Conservation (phyloP, 2,888 invertebrate genomes). For the Eutolmus rufibarbis region DNA sequence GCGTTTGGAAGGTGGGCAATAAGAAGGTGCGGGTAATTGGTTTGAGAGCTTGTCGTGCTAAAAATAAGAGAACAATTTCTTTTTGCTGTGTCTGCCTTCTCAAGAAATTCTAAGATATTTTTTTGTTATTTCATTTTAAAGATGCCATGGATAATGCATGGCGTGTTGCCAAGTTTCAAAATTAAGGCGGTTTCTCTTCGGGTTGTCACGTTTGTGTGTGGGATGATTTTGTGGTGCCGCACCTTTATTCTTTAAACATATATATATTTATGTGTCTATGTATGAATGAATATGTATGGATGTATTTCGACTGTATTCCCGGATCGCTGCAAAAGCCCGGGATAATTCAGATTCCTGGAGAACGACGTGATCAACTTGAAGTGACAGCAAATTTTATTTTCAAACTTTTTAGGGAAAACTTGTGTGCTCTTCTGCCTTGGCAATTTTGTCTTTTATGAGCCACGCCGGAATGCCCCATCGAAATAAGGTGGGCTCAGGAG, state of each 20-base stretch:
- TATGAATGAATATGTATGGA: background rate
- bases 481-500: background rate
- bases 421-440: background rate
- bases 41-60: too few species aligned
- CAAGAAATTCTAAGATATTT: background rate
- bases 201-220: background rate
- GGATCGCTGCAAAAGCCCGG: background rate
- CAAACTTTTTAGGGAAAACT: background rate
- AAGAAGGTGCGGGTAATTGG: too few species aligned
- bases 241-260: background rate
- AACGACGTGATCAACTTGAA: constrained; percentile 10
- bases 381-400: constrained; percentile 23
- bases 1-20: too few species aligned
- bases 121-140: background rate
- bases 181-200: background rate
- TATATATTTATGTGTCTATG: too few species aligned
- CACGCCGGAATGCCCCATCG: background rate
- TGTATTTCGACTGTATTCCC: background rate
- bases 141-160: background rate
- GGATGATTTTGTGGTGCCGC: background rate
- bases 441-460: constrained; percentile 2
- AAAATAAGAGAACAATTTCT: background rate
- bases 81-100: background rate
- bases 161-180: background rate
- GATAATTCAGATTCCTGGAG: background rate